Percentiles rank a stretch among this genome's conserved stretches.
phyloP scores from a whole-genome alignment of 1,140 invertebrate species.

The Papilio dardanus region DNA sequence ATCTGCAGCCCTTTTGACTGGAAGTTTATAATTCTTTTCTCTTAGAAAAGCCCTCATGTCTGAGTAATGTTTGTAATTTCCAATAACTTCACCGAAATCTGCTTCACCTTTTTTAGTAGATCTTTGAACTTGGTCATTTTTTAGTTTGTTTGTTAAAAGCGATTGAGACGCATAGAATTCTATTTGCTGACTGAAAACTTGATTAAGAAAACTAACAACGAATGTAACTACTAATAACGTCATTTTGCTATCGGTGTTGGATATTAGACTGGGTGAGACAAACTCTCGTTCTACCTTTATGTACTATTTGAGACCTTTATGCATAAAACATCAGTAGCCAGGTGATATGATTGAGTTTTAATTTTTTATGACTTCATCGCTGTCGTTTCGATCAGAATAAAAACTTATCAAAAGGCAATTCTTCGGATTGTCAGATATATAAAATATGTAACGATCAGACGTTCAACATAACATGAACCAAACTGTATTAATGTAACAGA shows the following conservation, averaged over 20 bases:
- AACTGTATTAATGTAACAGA: too few species aligned
- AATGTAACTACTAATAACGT: background rate
- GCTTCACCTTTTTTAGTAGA: background rate
- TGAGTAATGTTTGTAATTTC: background rate
- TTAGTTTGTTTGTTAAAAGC: conserved; percentile 25
- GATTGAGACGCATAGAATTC: conserved; percentile 62
- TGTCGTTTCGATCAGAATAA: conserved; percentile 49
- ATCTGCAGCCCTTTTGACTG: conserved; percentile 67
- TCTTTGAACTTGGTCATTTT: background rate
- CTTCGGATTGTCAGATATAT: background rate
- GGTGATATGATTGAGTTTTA: conserved; percentile 80
- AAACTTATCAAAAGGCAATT: conserved; percentile 10
- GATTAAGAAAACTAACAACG: background rate
- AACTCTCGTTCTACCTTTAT: conserved; percentile 46
- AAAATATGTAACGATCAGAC: background rate
- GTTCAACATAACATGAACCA: background rate
- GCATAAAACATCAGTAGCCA: conserved; percentile 62
- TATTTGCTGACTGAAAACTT: conserved; percentile 46
- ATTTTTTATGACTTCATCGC: conserved; percentile 66
- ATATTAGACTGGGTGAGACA: conserved; percentile 29
- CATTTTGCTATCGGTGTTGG: conserved; percentile 17
- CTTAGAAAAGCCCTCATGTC: background rate
- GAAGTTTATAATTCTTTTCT: conserved; percentile 36
- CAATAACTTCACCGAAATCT: background rate
- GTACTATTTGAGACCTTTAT: conserved; percentile 58